Base-by-base conservation (phyloP, 64 coral and sea anemone species). In the Pocillopora damicornis region DNA sequence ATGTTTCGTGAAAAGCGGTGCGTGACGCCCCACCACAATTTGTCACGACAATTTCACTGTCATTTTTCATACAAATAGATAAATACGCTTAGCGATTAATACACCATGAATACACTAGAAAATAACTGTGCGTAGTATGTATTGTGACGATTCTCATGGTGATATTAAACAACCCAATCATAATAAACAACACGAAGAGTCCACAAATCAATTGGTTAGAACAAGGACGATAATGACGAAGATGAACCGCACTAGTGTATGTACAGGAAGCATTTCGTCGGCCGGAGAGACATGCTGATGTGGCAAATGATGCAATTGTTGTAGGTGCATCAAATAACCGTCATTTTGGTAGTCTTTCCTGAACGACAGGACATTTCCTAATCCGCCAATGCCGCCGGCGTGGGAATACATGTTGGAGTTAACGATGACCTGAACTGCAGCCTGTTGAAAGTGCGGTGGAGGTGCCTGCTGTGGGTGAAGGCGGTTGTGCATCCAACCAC, bases 191-290 rank as follows among this genome's bases (percentile, higher is more conserved):
- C 16, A 67, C 8, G 61, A 36, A 38, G 37, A 35, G 35, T 17
- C 0, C 17, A 51, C 42, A 26, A 15, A 67, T 57, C 0, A 37
- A 85, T 13, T 73, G 37, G 16, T 72, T 93, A 95, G 76, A 90
- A 99, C 13, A 88, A 82, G 9, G 96, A 99, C 66, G 97, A 95
- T 36, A 88, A 90, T 1, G 97, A 89, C 14, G 97, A 99, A 1
- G 95, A 98, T 11, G 93, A 88, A 90, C 14, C 92, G 74, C 35
- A 80, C 90, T 22, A 88, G 90, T 42, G 95, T 77, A 51, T 88
- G 87, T 59, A 91, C 79, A 68, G 87, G 63, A 63, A 59, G 85
- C 61, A 71, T 87, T 34, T 87, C 75, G 56, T 82, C 78, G 37
- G 65, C 79, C 35, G 88, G 42, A 22, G 56, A 89, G 13, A 86